Evolutionary conservation across 37 sponge, comb jelly and placozoan species (phyloP).

Genomic region (Chondrilla cf. caribensis): DNA sequence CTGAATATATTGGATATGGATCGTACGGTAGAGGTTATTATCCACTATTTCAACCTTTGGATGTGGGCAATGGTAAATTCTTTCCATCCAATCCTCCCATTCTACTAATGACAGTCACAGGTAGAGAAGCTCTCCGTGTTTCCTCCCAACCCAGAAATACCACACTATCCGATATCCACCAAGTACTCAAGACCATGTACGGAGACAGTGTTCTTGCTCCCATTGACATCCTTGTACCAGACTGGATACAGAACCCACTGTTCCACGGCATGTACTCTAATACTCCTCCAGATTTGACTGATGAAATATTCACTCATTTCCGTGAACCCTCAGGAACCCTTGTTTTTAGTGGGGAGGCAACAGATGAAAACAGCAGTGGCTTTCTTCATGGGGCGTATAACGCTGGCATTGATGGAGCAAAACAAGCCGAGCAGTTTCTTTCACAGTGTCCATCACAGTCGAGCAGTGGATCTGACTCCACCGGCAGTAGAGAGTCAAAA

Average conservation of each 20-base stretch:
- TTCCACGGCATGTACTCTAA: constrained; percentile 50
- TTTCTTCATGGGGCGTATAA: constrained; percentile 66
- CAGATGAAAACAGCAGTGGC: constrained; percentile 25
- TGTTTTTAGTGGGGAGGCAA: constrained; percentile 68
- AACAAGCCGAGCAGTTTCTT: neutral
- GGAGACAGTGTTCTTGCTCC: constrained; percentile 20
- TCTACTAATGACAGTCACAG: constrained; percentile 36
- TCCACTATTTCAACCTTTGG: constrained; percentile 22
- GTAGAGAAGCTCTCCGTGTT: constrained; percentile 23
- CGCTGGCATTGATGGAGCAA: constrained; percentile 53
- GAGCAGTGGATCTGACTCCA: too few relatives aligned
- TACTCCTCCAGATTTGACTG: constrained; percentile 15
- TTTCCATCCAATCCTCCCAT: constrained; percentile 21
- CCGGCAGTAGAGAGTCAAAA: too few relatives aligned
- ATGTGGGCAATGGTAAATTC: neutral
- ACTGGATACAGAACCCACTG: constrained; percentile 49
- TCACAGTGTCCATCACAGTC: too few relatives aligned
- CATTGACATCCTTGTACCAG: constrained; percentile 31
- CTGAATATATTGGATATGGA: constrained; percentile 6
- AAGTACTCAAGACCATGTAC: constrained; percentile 47
- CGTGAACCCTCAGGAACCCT: constrained; percentile 37
- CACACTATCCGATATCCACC: constrained; percentile 35
- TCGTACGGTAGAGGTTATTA: constrained; percentile 31
- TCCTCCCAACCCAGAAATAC: constrained; percentile 7
- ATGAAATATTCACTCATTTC: neutral